Conservation (phyloP, 2,113 vertebrate species). For the Blennius ocellaris region DNA sequence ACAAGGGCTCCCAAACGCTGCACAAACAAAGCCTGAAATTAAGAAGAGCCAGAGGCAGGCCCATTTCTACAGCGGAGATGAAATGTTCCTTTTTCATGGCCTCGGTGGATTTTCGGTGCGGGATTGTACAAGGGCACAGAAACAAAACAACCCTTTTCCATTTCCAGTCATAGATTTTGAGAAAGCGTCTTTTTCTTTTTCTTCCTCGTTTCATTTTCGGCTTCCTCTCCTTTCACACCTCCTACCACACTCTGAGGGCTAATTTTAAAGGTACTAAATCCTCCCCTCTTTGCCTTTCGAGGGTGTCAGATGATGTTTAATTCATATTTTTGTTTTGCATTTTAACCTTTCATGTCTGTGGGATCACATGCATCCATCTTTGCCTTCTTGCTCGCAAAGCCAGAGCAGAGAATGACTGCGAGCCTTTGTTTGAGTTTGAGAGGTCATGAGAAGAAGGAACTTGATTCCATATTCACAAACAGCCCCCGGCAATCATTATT, state of each 20-base stretch:
- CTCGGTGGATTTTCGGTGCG: constrained; percentile 64
- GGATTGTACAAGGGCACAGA: constrained; percentile 51
- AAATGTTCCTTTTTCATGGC: constrained; percentile 75
- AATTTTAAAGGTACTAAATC: constrained; percentile 60
- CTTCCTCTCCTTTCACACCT: constrained; percentile 52
- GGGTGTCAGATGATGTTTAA: constrained; percentile 64
- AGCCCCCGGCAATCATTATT: constrained; percentile 58
- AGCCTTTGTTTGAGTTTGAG: constrained; percentile 51
- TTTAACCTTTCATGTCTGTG: constrained; percentile 61
- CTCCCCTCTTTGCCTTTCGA: constrained; percentile 49
- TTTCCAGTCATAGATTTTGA: constrained; percentile 59
- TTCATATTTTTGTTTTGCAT: constrained; percentile 71
- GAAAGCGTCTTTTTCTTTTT: constrained; percentile 29
- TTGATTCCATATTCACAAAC: constrained; percentile 54
- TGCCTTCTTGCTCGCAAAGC: constrained; percentile 41
- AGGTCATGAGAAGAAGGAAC: constrained; percentile 60
- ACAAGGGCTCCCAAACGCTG: constrained; percentile 69
- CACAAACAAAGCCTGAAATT: constrained; percentile 85
- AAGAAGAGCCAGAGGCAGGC: constrained; percentile 78
- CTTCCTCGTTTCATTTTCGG: neutral
- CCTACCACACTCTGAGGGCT: constrained; percentile 43
- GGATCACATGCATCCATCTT: constrained; percentile 50
- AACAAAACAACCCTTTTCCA: constrained; percentile 33
- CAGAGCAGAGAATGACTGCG: constrained; percentile 27
- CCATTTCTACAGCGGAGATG: constrained; percentile 71